Conservation (phyloP, 1,140 invertebrate genomes). For the Listronotus bonariensis region DNA sequence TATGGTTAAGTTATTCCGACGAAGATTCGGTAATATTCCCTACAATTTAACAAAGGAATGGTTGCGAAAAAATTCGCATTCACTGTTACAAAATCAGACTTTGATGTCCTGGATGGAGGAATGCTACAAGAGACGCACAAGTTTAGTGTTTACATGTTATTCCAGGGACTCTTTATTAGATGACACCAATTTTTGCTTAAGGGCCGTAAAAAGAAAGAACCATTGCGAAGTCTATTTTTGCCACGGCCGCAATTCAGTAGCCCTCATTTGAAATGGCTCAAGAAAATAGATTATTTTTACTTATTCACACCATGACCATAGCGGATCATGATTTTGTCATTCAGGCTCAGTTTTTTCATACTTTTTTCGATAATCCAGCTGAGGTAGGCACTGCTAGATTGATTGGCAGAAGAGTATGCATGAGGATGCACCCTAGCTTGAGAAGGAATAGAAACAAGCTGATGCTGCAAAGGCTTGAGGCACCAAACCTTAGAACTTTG, state of each 20-base stretch:
- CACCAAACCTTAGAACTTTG: slow-evolving; percentile 42
- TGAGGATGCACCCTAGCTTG: slow-evolving; percentile 43
- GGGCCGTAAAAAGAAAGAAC: slow-evolving; percentile 47
- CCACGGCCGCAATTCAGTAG: slow-evolving; percentile 47
- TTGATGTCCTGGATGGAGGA: slow-evolving; percentile 10
- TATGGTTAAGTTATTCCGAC: slow-evolving; percentile 33
- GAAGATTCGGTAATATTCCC: slow-evolving; percentile 3
- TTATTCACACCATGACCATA: slow-evolving; percentile 55
- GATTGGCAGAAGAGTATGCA: slow-evolving; percentile 45
- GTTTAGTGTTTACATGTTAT: slow-evolving; percentile 11
- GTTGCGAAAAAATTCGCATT: slow-evolving; percentile 24
- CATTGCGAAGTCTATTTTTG: slow-evolving; percentile 42
- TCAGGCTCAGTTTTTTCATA: slow-evolving; percentile 52
- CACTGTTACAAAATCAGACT: slow-evolving; percentile 3
- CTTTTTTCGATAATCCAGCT: slow-evolving; percentile 35
- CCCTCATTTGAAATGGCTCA: slow-evolving; percentile 46
- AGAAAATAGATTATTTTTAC: slow-evolving; percentile 37
- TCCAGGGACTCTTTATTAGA: slow-evolving; percentile 43
- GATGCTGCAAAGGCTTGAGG: slow-evolving; percentile 32
- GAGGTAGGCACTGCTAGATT: slow-evolving; percentile 35
- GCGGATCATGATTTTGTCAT: slow-evolving; percentile 50
- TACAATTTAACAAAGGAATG: slow-evolving; percentile 43
- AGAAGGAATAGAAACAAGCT: slow-evolving; percentile 39
- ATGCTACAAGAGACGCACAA: slow-evolving; percentile 17
- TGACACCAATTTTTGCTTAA: slow-evolving; percentile 48